Percentiles rank a stretch among this genome's conserved stretches.
Evolutionary conservation across 2,797 vertebrate species (phyloP).

Genomic region (Scolopax rusticola): DNA sequence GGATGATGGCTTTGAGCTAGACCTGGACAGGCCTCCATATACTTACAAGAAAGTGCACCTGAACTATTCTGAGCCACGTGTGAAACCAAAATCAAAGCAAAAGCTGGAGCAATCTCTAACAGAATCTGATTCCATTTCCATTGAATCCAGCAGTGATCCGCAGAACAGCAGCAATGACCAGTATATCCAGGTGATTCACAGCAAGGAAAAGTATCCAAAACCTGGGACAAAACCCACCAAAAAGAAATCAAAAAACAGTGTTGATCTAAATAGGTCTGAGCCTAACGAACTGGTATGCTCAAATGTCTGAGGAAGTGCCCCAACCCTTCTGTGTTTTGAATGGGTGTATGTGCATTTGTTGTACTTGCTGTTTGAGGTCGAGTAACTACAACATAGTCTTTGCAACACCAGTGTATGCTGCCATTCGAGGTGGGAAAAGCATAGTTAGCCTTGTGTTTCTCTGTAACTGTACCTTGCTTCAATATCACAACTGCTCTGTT

Average conservation of each 20-base stretch:
- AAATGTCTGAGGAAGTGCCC: slow-evolving; percentile 82
- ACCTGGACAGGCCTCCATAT: slow-evolving; percentile 60
- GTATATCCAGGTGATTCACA: slow-evolving; percentile 90
- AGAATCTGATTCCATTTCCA: slow-evolving; percentile 90
- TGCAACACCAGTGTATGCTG: background rate
- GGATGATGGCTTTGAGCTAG: slow-evolving; percentile 71
- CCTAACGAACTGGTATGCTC: slow-evolving; percentile 89
- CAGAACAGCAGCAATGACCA: slow-evolving; percentile 92
- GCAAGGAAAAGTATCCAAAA: slow-evolving; percentile 84
- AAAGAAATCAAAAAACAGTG: slow-evolving; percentile 80
- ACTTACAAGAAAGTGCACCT: slow-evolving; percentile 73
- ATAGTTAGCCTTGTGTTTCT: background rate
- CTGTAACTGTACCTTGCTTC: background rate
- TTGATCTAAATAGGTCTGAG: slow-evolving; percentile 75
- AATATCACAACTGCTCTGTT: accelerated
- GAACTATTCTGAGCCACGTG: slow-evolving; percentile 73
- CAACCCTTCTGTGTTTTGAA: accelerated
- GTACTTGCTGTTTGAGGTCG: background rate
- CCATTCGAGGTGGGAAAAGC: accelerated
- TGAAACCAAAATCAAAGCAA: slow-evolving; percentile 81
- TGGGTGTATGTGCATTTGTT: accelerated
- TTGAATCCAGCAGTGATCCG: slow-evolving; percentile 92
- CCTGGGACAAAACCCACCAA: slow-evolving; percentile 75
- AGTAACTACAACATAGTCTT: accelerated
- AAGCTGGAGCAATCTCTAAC: slow-evolving; percentile 83